Conservation (phyloP, 2,888 invertebrate species). For the Eilema depressum region DNA sequence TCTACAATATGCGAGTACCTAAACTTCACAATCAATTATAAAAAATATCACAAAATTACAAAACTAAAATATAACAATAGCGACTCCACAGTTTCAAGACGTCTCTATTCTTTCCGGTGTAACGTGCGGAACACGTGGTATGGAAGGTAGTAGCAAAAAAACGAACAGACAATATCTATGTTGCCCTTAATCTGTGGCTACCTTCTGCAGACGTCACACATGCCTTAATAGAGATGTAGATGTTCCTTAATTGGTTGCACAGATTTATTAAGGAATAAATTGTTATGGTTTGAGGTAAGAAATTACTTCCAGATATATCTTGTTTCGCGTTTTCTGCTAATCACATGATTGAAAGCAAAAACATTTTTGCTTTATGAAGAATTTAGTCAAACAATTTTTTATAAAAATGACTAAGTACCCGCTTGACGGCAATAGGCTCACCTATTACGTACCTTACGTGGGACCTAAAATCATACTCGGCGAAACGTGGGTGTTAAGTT, state of each 20-base stretch:
- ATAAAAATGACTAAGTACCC: no score
- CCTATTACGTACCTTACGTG: no score
- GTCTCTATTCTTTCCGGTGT: slow-evolving; percentile 61
- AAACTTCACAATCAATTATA: background rate
- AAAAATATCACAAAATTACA: slow-evolving; percentile 4
- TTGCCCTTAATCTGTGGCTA: slow-evolving; percentile 52
- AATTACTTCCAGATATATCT: background rate
- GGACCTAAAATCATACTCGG: no score
- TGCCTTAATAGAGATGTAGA: slow-evolving; percentile 38
- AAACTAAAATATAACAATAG: slow-evolving; percentile 17
- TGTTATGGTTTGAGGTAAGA: slow-evolving; percentile 4
- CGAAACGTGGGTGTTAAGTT: no score
- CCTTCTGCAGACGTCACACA: slow-evolving; percentile 39
- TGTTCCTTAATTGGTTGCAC: slow-evolving; percentile 19
- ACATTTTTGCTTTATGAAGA: no score
- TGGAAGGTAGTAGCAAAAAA: slow-evolving; percentile 67
- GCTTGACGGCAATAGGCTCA: no score
- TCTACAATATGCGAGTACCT: background rate
- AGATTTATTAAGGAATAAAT: slow-evolving; percentile 19
- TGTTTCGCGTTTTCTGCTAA: background rate
- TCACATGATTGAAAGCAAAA: no score
- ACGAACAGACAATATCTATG: slow-evolving; percentile 57
- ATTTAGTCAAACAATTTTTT: no score
- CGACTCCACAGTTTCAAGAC: slow-evolving; percentile 53
- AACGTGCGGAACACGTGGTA: slow-evolving; percentile 81